Percentiles rank a stretch among this genome's conserved stretches.
Evolutionary conservation across 2,888 invertebrate species (phyloP).

Genomic region (Drosophila suboccidentalis): DNA sequence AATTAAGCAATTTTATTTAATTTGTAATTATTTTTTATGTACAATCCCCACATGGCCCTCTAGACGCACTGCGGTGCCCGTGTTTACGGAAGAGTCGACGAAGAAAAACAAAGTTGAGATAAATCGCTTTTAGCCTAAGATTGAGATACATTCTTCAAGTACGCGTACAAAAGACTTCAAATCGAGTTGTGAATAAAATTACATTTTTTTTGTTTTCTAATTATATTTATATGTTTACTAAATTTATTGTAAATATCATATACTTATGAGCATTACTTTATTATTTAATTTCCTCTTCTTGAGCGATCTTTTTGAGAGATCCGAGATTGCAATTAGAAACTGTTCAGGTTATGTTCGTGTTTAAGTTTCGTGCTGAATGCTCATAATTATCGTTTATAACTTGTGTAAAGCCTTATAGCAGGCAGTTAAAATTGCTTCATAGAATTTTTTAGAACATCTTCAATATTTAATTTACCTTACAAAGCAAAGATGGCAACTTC

Average conservation of each 20-base stretch:
- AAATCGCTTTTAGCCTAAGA: constrained; percentile 69
- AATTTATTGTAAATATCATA: constrained; percentile 10
- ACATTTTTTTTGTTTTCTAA: constrained; percentile 15
- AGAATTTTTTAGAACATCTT: neutral
- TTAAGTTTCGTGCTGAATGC: constrained; percentile 24
- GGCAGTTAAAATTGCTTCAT: constrained; percentile 31
- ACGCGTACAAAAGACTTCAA: constrained; percentile 36
- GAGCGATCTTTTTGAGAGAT: neutral
- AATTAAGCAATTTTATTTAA: constrained; percentile 64
- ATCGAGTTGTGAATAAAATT: constrained; percentile 63
- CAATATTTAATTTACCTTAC: neutral
- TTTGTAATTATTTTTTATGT: constrained; percentile 58
- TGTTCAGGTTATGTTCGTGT: constrained; percentile 1
- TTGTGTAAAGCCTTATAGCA: constrained; percentile 8
- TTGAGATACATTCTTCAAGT: constrained; percentile 15
- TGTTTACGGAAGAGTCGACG: constrained; percentile 66
- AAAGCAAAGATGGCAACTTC: constrained; percentile 34
- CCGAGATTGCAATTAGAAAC: constrained; percentile 3
- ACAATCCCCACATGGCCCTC: constrained; percentile 15
- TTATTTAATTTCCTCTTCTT: neutral
- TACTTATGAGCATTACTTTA: constrained; percentile 1
- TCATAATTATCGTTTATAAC: constrained; percentile 10
- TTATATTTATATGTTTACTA: constrained; percentile 14
- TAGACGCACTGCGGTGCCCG: constrained; percentile 75
- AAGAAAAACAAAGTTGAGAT: constrained; percentile 70